Base-by-base conservation (phyloP, 2,888 invertebrate genomes). In the Sinhomidia bicolor region DNA sequence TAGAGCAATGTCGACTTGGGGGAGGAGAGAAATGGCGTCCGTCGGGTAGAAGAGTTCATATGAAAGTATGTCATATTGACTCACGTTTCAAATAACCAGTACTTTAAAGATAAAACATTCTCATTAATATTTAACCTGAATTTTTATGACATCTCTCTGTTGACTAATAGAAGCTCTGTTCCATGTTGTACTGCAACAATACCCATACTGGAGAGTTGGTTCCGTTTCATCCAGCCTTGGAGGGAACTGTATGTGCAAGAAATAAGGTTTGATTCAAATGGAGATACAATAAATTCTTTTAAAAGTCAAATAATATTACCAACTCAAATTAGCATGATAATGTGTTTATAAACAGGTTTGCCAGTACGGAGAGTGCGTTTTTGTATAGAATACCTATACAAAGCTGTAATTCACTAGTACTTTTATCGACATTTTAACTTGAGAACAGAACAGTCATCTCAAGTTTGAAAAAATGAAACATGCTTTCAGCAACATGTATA, bases 201-300 rank as follows among this genome's bases (percentile, higher is more conserved):
- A 71, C 54, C 10, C n/a, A 12, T 10, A 79, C 51, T 0, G 32
- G n/a, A 0, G 32, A 85, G 23, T 23, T 62, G 32, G n/a, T 80
- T n/a, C 79, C 79, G 4, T 68, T 79, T 54, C 85, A 85, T 32
- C 85, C 85, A 0, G 85, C 85, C 4, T 57, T 85, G 36, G 85
- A 85, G 29, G 85, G 79, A 44, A 78, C 85, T 1, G n/a, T 41
- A 20, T 85, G 85, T 41, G 85, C 44, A 60, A 76, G 4, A 10
- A 51, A 76, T 17, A 74, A 76, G 60, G 84, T 84, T 62, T 1
- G 26, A n/a, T n/a, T n/a, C n/a, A n/a, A n/a, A n/a, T n/a, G n/a
- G n/a, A n/a, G n/a, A n/a, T n/a, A n/a, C n/a, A n/a, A n/a, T n/a
- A n/a, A n/a, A n/a, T n/a, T n/a, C n/a, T n/a, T n/a, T n/a, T n/a